Conservation (phyloP, 2,797 vertebrate species). For the Aldrovandia affinis region DNA sequence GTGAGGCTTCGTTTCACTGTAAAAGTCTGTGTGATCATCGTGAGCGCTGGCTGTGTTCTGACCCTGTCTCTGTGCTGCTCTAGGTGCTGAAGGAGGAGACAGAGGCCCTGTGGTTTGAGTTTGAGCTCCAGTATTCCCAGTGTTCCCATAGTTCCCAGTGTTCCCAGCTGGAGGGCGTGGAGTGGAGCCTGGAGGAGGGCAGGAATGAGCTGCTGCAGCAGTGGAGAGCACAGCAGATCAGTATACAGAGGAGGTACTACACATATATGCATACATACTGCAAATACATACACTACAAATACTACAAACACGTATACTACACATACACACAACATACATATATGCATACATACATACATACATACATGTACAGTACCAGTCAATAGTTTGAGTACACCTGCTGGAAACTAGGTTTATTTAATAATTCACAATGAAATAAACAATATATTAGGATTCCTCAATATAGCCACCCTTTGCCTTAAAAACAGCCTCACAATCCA, state of each 20-base stretch:
- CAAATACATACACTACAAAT: not conserved
- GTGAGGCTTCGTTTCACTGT: not conserved
- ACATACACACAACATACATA: not conserved
- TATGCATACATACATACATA: not conserved
- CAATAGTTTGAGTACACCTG: too few relatives aligned
- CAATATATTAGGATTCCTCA: not conserved
- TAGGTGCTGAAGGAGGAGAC: conserved; percentile 68
- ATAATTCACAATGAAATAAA: not conserved
- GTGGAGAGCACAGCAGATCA: conserved; percentile 66
- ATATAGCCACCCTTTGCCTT: too few relatives aligned
- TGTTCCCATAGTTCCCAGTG: conserved; percentile 56
- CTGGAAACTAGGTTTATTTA: too few relatives aligned
- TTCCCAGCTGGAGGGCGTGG: conserved; percentile 56
- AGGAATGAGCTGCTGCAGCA: conserved; percentile 59
- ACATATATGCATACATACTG: not conserved
- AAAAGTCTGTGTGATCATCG: conserved; percentile 1
- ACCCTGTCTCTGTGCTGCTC: conserved; percentile 33
- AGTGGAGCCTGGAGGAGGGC: conserved; percentile 47
- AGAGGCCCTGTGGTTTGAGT: conserved; percentile 63
- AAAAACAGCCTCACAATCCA: too few relatives aligned
- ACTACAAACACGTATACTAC: not conserved
- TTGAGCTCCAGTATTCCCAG: conserved; percentile 64
- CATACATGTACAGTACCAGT: too few relatives aligned
- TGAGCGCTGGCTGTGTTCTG: not conserved
- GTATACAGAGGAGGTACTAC: conserved; percentile 69